phyloP scores from a whole-genome alignment of 2,113 vertebrate species.

The Ptyas mucosa region DNA sequence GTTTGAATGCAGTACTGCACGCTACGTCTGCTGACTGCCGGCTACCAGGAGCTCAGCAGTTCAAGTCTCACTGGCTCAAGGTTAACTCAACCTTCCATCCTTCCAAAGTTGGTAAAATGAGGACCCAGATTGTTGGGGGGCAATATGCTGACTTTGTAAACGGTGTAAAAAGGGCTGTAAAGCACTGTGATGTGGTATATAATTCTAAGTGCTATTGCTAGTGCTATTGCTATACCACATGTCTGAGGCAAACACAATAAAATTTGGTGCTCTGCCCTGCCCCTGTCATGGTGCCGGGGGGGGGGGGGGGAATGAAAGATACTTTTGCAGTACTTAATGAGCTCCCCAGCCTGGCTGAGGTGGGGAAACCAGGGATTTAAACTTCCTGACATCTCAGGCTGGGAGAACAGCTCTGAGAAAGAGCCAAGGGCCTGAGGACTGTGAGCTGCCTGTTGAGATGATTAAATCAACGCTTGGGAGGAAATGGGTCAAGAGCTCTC shows the following conservation, averaged over 20 bases:
- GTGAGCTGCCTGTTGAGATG: neutral
- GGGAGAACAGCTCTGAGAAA: neutral
- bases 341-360: neutral
- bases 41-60: no score
- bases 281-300: neutral
- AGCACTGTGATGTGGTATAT: no score
- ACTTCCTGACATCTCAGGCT: neutral
- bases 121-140: no score
- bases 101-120: no score
- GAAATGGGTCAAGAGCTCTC: neutral
- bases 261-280: neutral
- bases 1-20: no score
- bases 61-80: no score
- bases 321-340: neutral
- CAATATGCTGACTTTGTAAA: no score
- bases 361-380: constrained; percentile 6
- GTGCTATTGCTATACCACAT: no score
- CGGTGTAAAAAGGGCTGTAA: no score
- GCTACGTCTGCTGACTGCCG: no score
- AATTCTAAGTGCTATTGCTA: no score
- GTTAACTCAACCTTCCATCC: no score
- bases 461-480: neutral
- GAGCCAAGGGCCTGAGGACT: neutral
- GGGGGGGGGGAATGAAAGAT: neutral
- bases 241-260: neutral